Evolutionary conservation across 2,797 vertebrate genomes (phyloP), one percentile per base, ranked within the genome.

Genomic region (Prunella strophiata): DNA sequence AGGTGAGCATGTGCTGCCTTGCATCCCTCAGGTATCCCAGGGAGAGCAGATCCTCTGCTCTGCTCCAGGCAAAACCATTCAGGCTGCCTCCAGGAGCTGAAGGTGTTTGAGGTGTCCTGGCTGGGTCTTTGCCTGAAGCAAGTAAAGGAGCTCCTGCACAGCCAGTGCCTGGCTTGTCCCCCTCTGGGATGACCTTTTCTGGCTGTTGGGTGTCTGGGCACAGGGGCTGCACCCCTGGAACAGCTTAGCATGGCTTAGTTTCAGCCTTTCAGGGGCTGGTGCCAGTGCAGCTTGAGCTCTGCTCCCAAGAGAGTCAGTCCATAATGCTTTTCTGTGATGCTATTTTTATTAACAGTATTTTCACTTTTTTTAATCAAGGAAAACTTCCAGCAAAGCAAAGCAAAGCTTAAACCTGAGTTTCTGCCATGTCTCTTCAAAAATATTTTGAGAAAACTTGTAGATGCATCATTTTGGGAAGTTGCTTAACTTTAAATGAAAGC

Each of bases 241-340:
- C 1, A 26, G 48, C 34, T n/a, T 0, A 2, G 8, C 3, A 5
- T 0, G 27, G 47, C 19, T 76, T 12, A 1, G 16, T 16, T 8
- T 5, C 51, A 66, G 65, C 26, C 21, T 1, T 2, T 4, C 36
- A 14, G 68, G 59, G 34, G 7, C 36, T 85, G 50, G 1, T 40
- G 47, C 40, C 32, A 16, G 29, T 1, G 14, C 4, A 9, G 20
- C 36, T 40, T 38, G 45, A 54, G 34, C 50, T 57, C 63, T 23
- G 11, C 4, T 88, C 51, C 63, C 65, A 5, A 11, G 30, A 57
- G 43, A 34, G 2, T 11, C 0, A 7, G n/a, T n/a, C 54, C 29
- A 2, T 5, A 5, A 68, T 21, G 47, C 3, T 26, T 57, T 59
- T 38, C 52, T 40, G 13, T 58, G 45, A 16, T 54, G 10, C 21